Evolutionary conservation across 1,140 invertebrate genomes (phyloP).

Genomic region (Hyles euphorbiae): DNA sequence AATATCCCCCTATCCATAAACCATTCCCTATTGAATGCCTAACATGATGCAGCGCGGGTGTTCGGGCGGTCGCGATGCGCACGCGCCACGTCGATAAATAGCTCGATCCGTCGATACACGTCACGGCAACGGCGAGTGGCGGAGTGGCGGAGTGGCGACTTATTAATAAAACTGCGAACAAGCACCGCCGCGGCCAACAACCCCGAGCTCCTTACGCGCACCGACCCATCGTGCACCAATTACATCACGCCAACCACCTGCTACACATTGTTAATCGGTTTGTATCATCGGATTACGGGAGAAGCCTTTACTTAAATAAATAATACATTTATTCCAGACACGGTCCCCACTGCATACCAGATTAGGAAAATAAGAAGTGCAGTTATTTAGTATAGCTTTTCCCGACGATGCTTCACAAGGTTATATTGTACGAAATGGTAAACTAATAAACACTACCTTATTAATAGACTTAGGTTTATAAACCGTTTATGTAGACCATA

Average conservation of each 20-base stretch:
- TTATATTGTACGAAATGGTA: too few species aligned
- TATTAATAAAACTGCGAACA: constrained; percentile 66
- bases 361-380: too few species aligned
- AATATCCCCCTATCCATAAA: too few species aligned
- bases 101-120: constrained; percentile 56
- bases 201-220: constrained; percentile 45
- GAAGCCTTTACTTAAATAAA: too few species aligned
- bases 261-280: not conserved
- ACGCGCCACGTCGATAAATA: constrained; percentile 62
- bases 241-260: constrained; percentile 27
- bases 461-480: too few species aligned
- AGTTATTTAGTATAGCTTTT: too few species aligned
- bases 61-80: constrained; percentile 15
- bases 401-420: too few species aligned
- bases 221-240: constrained; percentile 26
- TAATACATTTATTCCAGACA: too few species aligned
- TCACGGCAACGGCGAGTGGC: constrained; percentile 35
- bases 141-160: constrained; percentile 6
- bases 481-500: too few species aligned
- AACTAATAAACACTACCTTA: too few species aligned
- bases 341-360: too few species aligned
- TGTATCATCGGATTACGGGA: not conserved
- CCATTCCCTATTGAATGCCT: not conserved
- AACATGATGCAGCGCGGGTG: constrained; percentile 3
- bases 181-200: constrained; percentile 52